phyloP scores from a whole-genome alignment of 2,113 vertebrate species.

The Pachypanchax playfairii region DNA sequence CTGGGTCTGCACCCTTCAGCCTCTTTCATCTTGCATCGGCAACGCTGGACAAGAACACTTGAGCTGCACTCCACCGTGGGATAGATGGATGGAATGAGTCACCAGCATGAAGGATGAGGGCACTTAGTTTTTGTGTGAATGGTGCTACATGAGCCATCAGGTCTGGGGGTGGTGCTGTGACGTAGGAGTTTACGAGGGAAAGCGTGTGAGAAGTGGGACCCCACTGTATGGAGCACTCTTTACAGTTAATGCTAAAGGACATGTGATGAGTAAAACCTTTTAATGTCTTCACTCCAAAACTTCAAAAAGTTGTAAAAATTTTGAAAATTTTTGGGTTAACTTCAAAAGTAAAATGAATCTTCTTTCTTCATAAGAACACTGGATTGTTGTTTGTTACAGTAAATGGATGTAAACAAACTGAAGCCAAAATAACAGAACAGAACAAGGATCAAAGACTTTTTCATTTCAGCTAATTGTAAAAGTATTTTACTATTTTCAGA shows the following conservation, averaged over 20 bases:
- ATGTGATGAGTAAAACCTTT: background rate
- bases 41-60: slow-evolving; percentile 34
- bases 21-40: slow-evolving; percentile 37
- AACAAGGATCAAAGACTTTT: too few species aligned
- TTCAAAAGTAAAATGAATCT: too few species aligned
- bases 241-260: background rate
- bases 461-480: too few species aligned
- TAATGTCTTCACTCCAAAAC: background rate
- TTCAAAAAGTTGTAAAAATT: background rate
- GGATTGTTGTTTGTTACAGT: too few species aligned
- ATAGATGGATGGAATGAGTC: slow-evolving; percentile 54
- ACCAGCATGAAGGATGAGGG: slow-evolving; percentile 20
- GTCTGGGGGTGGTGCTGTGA: slow-evolving; percentile 42
- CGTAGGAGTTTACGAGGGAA: slow-evolving; percentile 19
- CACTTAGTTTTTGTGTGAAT: slow-evolving; percentile 47
- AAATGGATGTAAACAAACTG: too few species aligned
- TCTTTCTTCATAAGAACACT: too few species aligned
- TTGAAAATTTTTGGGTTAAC: too few species aligned
- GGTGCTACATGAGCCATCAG: slow-evolving; percentile 22
- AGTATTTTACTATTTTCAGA: too few species aligned
- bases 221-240: background rate
- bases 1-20: slow-evolving; percentile 64
- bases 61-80: slow-evolving; percentile 18
- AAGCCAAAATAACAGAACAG: too few species aligned
- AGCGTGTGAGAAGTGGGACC: slow-evolving; percentile 3